Conservation (phyloP, 1,140 invertebrate species). For the Drosophila eugracilis region DNA sequence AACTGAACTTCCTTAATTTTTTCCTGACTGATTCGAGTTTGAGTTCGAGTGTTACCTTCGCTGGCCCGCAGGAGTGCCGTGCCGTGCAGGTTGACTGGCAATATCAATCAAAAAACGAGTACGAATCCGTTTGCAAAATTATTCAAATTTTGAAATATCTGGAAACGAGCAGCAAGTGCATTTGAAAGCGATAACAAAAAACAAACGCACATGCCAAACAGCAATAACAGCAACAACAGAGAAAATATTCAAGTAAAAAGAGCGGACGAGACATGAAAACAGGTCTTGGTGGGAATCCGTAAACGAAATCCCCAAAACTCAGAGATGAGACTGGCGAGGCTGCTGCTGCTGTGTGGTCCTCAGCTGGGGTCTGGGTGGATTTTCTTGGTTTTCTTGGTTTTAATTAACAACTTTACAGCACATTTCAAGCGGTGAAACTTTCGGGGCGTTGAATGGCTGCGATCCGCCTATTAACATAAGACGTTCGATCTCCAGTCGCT, state of each 20-base stretch:
- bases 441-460: conserved; percentile 49
- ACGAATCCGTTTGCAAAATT: conserved; percentile 49
- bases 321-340: conserved; percentile 7
- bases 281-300: conserved; percentile 68
- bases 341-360: conserved; percentile 52
- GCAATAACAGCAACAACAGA: neutral
- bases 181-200: conserved; percentile 51
- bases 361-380: conserved; percentile 52
- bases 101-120: conserved; percentile 64
- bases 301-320: conserved; percentile 46
- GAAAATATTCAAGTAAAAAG: conserved; percentile 2
- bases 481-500: conserved; percentile 64
- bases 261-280: conserved; percentile 22
- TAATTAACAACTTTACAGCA: conserved; percentile 82
- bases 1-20: neutral
- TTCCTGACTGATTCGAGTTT: conserved; percentile 16
- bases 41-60: conserved; percentile 37
- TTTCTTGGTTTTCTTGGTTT: conserved; percentile 63
- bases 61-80: conserved; percentile 55
- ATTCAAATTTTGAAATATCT: conserved; percentile 52
- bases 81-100: conserved; percentile 44
- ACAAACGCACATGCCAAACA: conserved; percentile 5
- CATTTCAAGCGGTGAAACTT: conserved; percentile 76
- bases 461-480: conserved; percentile 76
- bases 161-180: conserved; percentile 48